These are phyloP conservation scores for Meloidogyne floridensis DNA, from an alignment of 1,140 invertebrate genomes.

Conservation along the genomic window DNA sequence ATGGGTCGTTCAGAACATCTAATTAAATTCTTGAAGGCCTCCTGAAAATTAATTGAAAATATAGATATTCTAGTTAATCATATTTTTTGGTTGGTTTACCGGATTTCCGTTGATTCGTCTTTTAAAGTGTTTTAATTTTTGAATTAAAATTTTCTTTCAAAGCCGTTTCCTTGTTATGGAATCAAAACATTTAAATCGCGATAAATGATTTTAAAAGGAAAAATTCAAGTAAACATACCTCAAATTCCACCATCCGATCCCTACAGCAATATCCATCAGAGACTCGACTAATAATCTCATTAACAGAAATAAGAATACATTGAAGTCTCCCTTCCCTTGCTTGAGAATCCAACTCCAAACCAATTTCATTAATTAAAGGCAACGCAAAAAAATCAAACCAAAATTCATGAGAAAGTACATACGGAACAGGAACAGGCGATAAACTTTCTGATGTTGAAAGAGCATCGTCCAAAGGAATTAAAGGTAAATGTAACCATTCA, in stretches of 20 bases:
- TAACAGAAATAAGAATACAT: background rate
- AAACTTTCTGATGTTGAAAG: background rate
- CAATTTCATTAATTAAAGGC: background rate
- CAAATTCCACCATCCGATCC: background rate
- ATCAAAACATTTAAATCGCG: too few species aligned
- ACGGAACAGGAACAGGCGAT: background rate
- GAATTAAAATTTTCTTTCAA: too few species aligned
- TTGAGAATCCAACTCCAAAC: background rate
- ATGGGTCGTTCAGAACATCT: slow-evolving; percentile 14
- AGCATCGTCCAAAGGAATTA: background rate
- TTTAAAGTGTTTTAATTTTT: too few species aligned
- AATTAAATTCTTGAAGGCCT: slow-evolving; percentile 11
- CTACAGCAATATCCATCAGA: background rate
- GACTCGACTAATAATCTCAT: background rate
- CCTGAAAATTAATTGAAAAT: slow-evolving; percentile 27
- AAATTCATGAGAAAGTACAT: slow-evolving; percentile 13
- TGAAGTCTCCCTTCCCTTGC: background rate
- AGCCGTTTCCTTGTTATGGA: too few species aligned
- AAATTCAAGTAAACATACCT: slow-evolving; percentile 8
- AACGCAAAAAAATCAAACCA: slow-evolving; percentile 21
- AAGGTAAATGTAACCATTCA: background rate
- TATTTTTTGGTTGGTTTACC: too few species aligned
- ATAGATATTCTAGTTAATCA: background rate
- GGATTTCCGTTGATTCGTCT: too few species aligned
- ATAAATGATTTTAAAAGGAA: too few species aligned